Conservation (phyloP, 1,140 invertebrate genomes). For the Drosophila lacteicornis region DNA sequence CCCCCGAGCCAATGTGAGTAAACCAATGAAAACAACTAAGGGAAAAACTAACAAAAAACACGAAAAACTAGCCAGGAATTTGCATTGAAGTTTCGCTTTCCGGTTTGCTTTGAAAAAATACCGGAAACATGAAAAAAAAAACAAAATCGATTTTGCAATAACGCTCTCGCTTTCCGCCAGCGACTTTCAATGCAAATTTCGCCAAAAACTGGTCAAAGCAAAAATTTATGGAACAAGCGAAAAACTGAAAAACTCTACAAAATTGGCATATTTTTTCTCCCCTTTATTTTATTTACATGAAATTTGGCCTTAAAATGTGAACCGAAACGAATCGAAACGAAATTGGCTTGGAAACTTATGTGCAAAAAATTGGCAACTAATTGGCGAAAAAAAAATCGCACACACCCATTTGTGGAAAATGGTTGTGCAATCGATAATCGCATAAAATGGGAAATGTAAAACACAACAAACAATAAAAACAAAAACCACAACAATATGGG, state of each 20-base stretch:
- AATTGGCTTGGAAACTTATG: constrained; percentile 59
- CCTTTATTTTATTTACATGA: constrained; percentile 64
- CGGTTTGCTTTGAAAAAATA: not conserved
- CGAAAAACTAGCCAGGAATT: constrained; percentile 48
- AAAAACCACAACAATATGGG: constrained; percentile 53
- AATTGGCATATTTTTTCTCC: constrained; percentile 38
- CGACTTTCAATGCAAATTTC: constrained; percentile 46
- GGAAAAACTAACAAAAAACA: not conserved
- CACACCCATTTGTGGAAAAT: constrained; percentile 39
- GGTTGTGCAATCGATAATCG: constrained; percentile 45
- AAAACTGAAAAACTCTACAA: constrained; percentile 34
- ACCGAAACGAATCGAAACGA: constrained; percentile 43
- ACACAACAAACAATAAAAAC: constrained; percentile 36
- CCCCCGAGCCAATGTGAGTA: constrained; percentile 68
- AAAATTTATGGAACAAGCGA: constrained; percentile 8
- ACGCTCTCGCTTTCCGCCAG: constrained; percentile 40
- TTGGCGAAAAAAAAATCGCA: constrained; percentile 57
- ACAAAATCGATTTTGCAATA: constrained; percentile 21
- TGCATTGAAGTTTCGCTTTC: constrained; percentile 55
- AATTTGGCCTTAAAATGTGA: constrained; percentile 52
- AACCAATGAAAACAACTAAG: constrained; percentile 13
- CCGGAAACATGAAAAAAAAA: not conserved
- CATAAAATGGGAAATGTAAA: constrained; percentile 47
- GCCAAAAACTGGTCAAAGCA: too few relatives aligned
- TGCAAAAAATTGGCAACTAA: constrained; percentile 69